These are phyloP conservation scores for Psococerastis gibbosa DNA, from an alignment of 2,888 invertebrate genomes.

Conservation along the genomic window DNA sequence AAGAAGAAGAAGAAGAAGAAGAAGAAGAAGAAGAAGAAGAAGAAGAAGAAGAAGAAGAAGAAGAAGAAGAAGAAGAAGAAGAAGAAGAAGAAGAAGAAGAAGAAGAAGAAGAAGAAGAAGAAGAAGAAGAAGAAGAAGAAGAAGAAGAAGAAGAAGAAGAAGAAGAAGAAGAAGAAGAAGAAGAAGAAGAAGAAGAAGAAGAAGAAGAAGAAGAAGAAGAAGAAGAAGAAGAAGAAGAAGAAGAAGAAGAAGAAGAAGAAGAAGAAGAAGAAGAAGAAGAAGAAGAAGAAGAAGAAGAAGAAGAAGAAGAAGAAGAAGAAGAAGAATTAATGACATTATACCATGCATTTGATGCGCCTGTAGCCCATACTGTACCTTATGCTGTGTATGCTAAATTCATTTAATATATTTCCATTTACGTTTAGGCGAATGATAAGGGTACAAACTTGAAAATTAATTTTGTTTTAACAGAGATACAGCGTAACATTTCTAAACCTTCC, in stretches of 20 bases:
- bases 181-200: conserved; percentile 14
- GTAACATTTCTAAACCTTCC: no score
- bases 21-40: no score
- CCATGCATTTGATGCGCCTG: no score
- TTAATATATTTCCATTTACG: no score
- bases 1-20: not conserved
- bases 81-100: not conserved
- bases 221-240: conserved; percentile 23
- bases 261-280: conserved; percentile 9
- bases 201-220: conserved; percentile 19
- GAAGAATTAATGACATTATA: no score
- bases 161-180: conserved; percentile 12
- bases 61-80: conserved; percentile 10
- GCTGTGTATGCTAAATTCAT: no score
- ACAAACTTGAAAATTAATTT: no score
- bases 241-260: conserved; percentile 1
- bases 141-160: conserved; percentile 14
- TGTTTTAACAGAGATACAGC: no score
- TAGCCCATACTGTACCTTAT: no score
- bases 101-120: not conserved
- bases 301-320: not conserved
- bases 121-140: not conserved
- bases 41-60: conserved; percentile 1
- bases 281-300: not conserved
- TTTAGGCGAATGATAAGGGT: no score